Base-by-base conservation (phyloP, 2,113 vertebrate species). In the Hepsetus odoe region DNA sequence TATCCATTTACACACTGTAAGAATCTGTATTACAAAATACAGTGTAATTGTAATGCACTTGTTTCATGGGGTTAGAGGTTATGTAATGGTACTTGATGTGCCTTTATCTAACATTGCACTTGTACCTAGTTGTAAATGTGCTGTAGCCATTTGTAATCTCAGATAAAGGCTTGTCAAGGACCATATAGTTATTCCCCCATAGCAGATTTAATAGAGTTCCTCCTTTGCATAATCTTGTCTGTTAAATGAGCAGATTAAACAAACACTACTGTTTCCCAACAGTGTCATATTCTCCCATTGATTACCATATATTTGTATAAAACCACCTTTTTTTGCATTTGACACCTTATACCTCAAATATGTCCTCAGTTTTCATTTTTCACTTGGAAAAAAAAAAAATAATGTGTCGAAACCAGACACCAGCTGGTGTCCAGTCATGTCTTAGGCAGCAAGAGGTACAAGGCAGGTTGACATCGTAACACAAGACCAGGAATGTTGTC, bases 31-130 rank as follows among this genome's bases (percentile, higher is more conserved):
- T 88, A 89, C 89, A 93, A 91, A 92, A 91, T 92, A 93, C 91
- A 92, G 89, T 84, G 86, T 90, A 87, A 89, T 87, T 90, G 79
- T 92, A 93, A 93, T 92, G 89, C 91, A 93, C 91, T 92, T 92
- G 86, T 89, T 88, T 89, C 86, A 85, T 74, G 79, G 87, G 82
- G 24, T 80, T 88, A 87, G 87, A 85, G 86, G 87, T 87, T 87
- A 82, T 89, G 84, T 89, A 86, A 90, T 80, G 84, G 86, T 84
- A 86, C 88, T 84, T 76, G 79, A 77, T 55, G 56, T 78, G 89
- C 83, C 85, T 78, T 81, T 66, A 73, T 80, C 73, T 82, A 46
- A 78, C 38, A 42, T 77, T 28, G 74, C 62, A 71, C 46, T 33
- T 16, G 24, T 68, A 22, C 42, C 55, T 35, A 38, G 20, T 51